Base-by-base conservation (phyloP, 2,113 vertebrate species). In the Carassius carassius region DNA sequence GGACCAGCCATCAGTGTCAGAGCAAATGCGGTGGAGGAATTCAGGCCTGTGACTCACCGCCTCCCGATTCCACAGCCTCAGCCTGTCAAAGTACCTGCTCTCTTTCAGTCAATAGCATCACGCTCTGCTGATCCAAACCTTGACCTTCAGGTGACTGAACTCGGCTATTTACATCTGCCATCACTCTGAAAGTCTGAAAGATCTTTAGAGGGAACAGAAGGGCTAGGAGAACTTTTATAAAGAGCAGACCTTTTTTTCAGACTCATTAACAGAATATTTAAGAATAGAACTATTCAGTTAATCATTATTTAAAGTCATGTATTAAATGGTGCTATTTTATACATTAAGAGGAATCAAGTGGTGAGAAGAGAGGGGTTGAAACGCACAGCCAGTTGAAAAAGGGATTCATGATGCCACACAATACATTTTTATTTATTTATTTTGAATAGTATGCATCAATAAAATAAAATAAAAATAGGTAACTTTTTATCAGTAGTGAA, bases 91-190 rank as follows among this genome's bases (percentile, higher is more conserved):
- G 49, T 23, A 62, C 78, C 88, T 83, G 78, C 86, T 89, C 86
- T 82, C 83, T 87, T 74, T 76, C 14, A 87, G 89, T 91, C 84
- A 77, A 92, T 91, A 91, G 84, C 90, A 90, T 87, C 84, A 89
- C 87, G 79, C 56, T 72, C 80, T 41, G 74, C 90, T 58, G 88
- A 91, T 91, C 86, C 74, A 85, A 89, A 87, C 86, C 91, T 78
- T 91, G 90, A 91, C 87, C 90, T 91, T 89, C 77, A 86, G 86
- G 88, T 86, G 87, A 91, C 85, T 87, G 88, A 86, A 51, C 73
- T 81, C 84, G 29, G n/a, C 83, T 81, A 79, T 87, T 89, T 86
- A 83, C 60, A 84, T 86, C 88, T 83, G 75, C 86, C 80, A 81
- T 91, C 80, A 62, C 16, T 25, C 84, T 69, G 29, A 63, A 80